Conservation (phyloP, 2,113 vertebrate species). For the Centropristis striata region DNA sequence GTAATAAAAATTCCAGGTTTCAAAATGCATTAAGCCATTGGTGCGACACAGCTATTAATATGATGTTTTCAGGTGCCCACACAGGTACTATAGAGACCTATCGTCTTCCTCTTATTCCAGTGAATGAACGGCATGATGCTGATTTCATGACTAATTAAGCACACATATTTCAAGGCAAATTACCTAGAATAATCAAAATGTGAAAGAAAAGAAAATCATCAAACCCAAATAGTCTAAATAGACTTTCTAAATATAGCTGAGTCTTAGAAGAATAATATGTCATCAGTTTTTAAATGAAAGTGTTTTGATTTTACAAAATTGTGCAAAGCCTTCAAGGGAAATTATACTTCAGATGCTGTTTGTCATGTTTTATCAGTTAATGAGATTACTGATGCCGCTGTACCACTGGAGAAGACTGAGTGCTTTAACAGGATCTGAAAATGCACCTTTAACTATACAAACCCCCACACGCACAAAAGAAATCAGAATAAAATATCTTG, state of each 20-base stretch:
- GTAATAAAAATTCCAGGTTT: background rate
- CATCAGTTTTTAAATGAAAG: slow-evolving; percentile 22
- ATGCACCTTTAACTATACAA: slow-evolving; percentile 10
- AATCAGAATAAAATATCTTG: background rate
- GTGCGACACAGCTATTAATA: background rate
- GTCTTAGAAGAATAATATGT: slow-evolving; percentile 19
- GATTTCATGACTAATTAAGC: background rate
- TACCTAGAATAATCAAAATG: slow-evolving; percentile 9
- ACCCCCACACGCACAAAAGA: background rate
- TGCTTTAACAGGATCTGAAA: slow-evolving; percentile 17
- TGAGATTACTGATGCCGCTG: slow-evolving; percentile 30
- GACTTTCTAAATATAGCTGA: slow-evolving; percentile 28
- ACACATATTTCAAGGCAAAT: background rate
- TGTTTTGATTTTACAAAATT: slow-evolving; percentile 25
- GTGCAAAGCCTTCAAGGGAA: slow-evolving; percentile 3
- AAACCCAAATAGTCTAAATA: background rate
- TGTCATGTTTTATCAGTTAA: slow-evolving; percentile 40
- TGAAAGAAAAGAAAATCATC: background rate
- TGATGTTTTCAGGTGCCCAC: background rate
- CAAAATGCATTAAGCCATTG: background rate
- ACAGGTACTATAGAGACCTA: background rate
- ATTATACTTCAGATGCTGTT: slow-evolving; percentile 26
- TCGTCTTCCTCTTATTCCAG: background rate
- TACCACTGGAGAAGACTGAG: background rate
- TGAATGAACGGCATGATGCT: background rate